Base-by-base conservation (phyloP, 2,113 vertebrate species). In the Cervus canadensis region DNA sequence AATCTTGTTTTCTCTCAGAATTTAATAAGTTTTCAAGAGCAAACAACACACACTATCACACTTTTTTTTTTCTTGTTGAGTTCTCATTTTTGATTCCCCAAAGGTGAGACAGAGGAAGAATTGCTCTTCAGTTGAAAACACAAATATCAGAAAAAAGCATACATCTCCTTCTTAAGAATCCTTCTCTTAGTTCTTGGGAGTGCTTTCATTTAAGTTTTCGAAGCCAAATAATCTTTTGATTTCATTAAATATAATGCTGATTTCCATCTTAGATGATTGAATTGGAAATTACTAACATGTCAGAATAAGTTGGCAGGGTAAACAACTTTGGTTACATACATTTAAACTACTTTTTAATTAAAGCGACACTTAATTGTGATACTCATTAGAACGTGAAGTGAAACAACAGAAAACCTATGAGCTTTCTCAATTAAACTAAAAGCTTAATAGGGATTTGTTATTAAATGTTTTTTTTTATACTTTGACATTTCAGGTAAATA, bases 341-440 rank as follows among this genome's bases (percentile, higher is more conserved):
- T 71, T 92, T 96, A 98, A 85, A 96, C 48, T 78, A 4, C 7
- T 94, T 98, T 98, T 97, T 87, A 97, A 98, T 98, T 97, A 97
- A 98, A 98, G 89, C 2, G 0, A 93, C 48, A 93, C 36, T 74
- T 97, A 90, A 56, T 64, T 25, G 48, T 96, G 25, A 8, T 97
- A 87, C 76, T 96, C 89, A 94, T 89, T 98, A 98, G 76, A 78
- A 95, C 50, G 0, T 79, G 10, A 96, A 98, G 36, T 93, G 64
- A 98, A 98, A 97, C 79, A 94, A 57, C 14, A 74, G 40, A 79
- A 93, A 57, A 90, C 26, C 23, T 92, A 43, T 93, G 26, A 96
- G 64, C 28, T 95, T 97, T 96, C 91, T 26, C 79, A 94, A 36
- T 97, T 40, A 96, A 97, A 81, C 45, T 97, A 84, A 97, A 95